Percentiles rank a stretch among this genome's conserved stretches.
phyloP scores from a whole-genome alignment of 2,113 vertebrate species.

The Heptranchias perlo region DNA sequence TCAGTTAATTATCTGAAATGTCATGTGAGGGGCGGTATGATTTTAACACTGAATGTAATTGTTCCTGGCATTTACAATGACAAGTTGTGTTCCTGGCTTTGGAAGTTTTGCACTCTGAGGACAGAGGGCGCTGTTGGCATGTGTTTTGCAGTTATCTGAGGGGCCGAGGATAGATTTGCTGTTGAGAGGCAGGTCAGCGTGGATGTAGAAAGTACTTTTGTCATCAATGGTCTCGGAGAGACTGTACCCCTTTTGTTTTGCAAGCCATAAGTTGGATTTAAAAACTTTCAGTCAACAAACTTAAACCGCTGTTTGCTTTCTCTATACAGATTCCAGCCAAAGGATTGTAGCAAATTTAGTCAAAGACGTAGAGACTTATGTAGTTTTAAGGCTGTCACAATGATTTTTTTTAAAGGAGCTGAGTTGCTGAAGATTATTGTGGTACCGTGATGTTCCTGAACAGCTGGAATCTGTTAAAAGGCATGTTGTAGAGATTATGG shows the following conservation, averaged over 20 bases:
- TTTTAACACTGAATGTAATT: neutral
- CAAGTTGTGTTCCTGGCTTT: neutral
- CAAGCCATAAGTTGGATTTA: neutral
- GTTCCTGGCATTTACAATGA: neutral
- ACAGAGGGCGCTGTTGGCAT: slow-evolving; percentile 21
- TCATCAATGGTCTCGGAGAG: neutral
- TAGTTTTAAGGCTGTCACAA: neutral
- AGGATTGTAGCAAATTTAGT: neutral
- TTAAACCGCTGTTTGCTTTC: neutral
- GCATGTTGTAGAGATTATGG: neutral
- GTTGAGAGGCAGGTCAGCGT: neutral
- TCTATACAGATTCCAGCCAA: neutral
- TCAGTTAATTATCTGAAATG: neutral
- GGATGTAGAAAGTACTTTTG: neutral
- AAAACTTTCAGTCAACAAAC: neutral
- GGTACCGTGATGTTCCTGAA: neutral
- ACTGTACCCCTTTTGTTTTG: neutral
- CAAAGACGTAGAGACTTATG: neutral
- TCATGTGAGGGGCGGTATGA: neutral
- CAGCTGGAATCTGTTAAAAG: slow-evolving; percentile 33
- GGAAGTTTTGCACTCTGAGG: neutral
- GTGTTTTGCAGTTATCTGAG: neutral
- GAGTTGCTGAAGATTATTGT: slow-evolving; percentile 16
- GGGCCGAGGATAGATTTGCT: neutral
- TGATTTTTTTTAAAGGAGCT: neutral